Evolutionary conservation across 2,113 vertebrate species (phyloP).

Genomic region (Sceloporus tristichus): DNA sequence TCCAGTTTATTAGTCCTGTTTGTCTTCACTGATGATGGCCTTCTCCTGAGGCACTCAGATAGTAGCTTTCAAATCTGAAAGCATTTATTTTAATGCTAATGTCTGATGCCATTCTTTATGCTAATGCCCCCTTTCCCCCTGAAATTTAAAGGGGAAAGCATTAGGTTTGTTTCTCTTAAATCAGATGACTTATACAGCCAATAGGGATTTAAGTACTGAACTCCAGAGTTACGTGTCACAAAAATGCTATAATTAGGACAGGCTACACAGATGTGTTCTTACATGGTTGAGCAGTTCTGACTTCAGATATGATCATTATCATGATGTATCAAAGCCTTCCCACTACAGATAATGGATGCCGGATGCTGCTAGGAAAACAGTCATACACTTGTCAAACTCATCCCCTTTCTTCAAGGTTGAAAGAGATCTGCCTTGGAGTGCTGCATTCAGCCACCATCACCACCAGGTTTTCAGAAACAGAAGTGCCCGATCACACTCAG

Average conservation of each 20-base stretch:
- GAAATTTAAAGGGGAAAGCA: background rate
- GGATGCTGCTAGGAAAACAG: background rate
- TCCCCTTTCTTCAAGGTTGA: background rate
- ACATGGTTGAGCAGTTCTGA: conserved; percentile 41
- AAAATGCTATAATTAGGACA: conserved; percentile 67
- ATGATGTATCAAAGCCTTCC: background rate
- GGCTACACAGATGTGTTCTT: conserved; percentile 68
- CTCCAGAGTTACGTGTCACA: background rate
- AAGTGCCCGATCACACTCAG: background rate
- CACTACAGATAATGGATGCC: background rate
- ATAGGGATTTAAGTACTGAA: conserved; percentile 9
- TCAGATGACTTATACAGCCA: conserved; percentile 46
- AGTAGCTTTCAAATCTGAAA: conserved; percentile 4
- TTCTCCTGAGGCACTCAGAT: conserved; percentile 2
- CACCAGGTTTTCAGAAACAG: background rate
- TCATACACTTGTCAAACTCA: background rate
- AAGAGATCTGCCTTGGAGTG: conserved; percentile 18
- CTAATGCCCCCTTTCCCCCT: background rate
- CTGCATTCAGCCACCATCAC: conserved; percentile 21
- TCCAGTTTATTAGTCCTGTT: conserved; percentile 50
- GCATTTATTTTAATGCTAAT: conserved; percentile 21
- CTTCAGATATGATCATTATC: conserved; percentile 27
- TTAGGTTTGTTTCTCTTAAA: conserved; percentile 14
- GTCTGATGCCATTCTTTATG: conserved; percentile 31
- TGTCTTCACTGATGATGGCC: conserved; percentile 36